A percentile compares a stretch with the other conserved stretches of the same genome.
These are phyloP conservation scores for Chrysopilus asiliformis DNA, from an alignment of 2,888 invertebrate species.

Conservation along the genomic window DNA sequence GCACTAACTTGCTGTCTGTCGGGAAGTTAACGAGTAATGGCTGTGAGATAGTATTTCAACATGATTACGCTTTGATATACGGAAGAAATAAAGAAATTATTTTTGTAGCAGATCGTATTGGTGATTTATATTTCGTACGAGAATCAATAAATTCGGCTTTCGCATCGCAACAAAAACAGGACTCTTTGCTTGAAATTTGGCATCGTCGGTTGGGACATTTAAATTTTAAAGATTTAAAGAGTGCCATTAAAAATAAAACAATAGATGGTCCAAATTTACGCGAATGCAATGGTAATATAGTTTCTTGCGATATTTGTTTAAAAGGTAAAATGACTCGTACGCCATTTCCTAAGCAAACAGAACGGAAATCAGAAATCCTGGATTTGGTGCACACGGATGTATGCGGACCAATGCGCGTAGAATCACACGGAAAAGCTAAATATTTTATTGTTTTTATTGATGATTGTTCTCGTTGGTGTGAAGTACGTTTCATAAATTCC, in stretches of 20 bases:
- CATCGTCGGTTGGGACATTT: too few relatives aligned
- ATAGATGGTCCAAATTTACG: neutral
- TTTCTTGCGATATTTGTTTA: too few relatives aligned
- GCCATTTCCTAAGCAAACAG: neutral
- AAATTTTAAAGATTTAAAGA: too few relatives aligned
- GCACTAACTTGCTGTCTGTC: slow-evolving; percentile 2
- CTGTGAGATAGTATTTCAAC: neutral
- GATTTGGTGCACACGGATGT: neutral
- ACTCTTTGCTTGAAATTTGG: too few relatives aligned
- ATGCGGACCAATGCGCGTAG: neutral
- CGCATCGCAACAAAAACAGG: too few relatives aligned
- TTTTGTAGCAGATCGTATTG: neutral
- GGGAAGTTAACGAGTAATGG: neutral
- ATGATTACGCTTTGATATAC: neutral
- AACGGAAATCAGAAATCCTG: neutral
- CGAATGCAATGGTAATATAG: neutral
- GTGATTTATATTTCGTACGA: neutral
- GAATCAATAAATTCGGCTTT: neutral
- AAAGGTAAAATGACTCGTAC: neutral
- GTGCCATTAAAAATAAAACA: too few relatives aligned
- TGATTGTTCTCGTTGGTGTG: too few relatives aligned
- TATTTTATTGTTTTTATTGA: neutral
- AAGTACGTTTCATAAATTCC: neutral
- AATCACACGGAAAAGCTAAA: neutral
- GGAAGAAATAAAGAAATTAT: neutral